Percentiles rank a stretch among this genome's conserved stretches.
phyloP scores from a whole-genome alignment of 2,888 invertebrate genomes.

The Phania funesta region DNA sequence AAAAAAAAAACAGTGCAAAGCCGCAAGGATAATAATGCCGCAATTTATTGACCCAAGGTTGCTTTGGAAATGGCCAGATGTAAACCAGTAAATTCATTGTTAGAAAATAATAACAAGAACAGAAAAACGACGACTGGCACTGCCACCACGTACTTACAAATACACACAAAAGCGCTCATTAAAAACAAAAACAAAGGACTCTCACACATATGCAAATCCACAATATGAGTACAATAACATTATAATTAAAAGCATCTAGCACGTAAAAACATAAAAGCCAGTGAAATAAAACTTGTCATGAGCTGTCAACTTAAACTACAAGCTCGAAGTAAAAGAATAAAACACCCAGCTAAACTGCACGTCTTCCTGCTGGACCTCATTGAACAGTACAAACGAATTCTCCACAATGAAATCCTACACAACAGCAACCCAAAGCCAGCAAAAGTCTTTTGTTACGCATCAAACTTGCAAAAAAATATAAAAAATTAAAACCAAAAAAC shows the following conservation, averaged over 20 bases:
- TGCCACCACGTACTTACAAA: constrained; percentile 49
- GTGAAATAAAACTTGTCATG: constrained; percentile 67
- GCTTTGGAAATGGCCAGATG: constrained; percentile 71
- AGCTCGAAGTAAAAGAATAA: constrained; percentile 47
- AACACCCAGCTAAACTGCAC: constrained; percentile 45
- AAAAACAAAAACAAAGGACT: constrained; percentile 52
- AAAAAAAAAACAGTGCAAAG: constrained; percentile 67
- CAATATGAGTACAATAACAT: constrained; percentile 51
- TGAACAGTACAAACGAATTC: constrained; percentile 43
- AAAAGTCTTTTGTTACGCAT: constrained; percentile 62
- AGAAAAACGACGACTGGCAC: constrained; percentile 59
- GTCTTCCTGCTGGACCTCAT: constrained; percentile 63
- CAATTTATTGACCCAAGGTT: constrained; percentile 71
- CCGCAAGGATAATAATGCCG: constrained; percentile 69
- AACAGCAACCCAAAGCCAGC: constrained; percentile 46
- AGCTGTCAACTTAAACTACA: constrained; percentile 65
- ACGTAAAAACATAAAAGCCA: constrained; percentile 55
- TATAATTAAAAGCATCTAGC: constrained; percentile 66
- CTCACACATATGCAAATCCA: constrained; percentile 13
- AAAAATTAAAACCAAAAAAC: background rate
- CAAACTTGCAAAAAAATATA: constrained; percentile 30
- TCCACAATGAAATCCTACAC: constrained; percentile 34
- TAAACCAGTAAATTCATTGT: constrained; percentile 67
- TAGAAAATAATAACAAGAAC: constrained; percentile 69
- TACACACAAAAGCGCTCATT: constrained; percentile 46